A percentile compares a stretch with the other conserved stretches of the same genome.
Evolutionary conservation across 2,888 invertebrate species (phyloP).

Genomic region (Cordilura impudica): DNA sequence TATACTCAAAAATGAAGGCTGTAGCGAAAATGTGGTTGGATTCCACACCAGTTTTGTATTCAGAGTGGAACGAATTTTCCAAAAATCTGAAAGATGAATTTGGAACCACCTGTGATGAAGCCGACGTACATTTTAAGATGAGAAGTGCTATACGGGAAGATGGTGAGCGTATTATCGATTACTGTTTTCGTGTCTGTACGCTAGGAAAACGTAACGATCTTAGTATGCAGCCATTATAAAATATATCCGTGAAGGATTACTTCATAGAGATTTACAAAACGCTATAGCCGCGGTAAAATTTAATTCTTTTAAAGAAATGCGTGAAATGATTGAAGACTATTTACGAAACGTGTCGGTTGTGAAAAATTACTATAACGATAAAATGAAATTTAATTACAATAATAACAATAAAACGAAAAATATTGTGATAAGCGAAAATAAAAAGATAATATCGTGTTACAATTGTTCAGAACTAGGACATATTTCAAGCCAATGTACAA

Average conservation of each 20-base stretch:
- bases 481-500: slow-evolving; percentile 33
- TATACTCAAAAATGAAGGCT: slow-evolving; percentile 17
- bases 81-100: too few relatives aligned
- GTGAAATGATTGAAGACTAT: too few relatives aligned
- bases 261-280: slow-evolving; percentile 5
- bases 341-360: too few relatives aligned
- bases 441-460: slow-evolving; percentile 19
- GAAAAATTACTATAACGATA: too few relatives aligned
- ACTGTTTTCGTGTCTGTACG: slow-evolving; percentile 21
- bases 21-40: slow-evolving; percentile 28
- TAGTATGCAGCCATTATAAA: not conserved
- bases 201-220: slow-evolving; percentile 1
- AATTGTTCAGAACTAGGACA: slow-evolving; percentile 46
- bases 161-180: not conserved
- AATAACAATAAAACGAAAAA: too few relatives aligned
- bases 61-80: too few relatives aligned
- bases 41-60: not conserved
- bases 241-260: slow-evolving; percentile 2
- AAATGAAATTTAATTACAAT: too few relatives aligned
- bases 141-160: not conserved
- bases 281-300: slow-evolving; percentile 25
- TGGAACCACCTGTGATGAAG: too few relatives aligned
- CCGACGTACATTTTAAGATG: too few relatives aligned
- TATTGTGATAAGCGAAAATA: too few relatives aligned
- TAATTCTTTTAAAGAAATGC: slow-evolving; percentile 30